phyloP scores from a whole-genome alignment of 1,140 invertebrate genomes.

The Ceratoteleas bidentatus region DNA sequence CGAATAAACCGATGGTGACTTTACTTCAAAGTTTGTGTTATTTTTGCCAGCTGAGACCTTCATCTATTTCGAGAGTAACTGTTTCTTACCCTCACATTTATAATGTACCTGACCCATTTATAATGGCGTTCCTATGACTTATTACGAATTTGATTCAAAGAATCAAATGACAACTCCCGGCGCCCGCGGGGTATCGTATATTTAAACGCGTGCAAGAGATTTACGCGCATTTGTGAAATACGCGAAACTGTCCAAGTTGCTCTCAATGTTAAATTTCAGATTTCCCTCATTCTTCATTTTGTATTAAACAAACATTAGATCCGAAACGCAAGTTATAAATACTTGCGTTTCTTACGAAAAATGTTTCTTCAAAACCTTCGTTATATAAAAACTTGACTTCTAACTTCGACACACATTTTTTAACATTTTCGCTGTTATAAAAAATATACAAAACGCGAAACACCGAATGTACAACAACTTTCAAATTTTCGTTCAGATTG shows the following conservation, averaged over 20 bases:
- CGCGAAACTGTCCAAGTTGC: constrained; percentile 22
- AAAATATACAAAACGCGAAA: background rate
- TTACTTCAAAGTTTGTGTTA: constrained; percentile 71
- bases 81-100: constrained; percentile 71
- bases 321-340: background rate
- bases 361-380: background rate
- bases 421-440: background rate
- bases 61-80: constrained; percentile 78
- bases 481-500: too few species aligned
- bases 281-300: constrained; percentile 23
- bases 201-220: constrained; percentile 27
- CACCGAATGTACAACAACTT: background rate
- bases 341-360: background rate
- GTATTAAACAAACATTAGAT: constrained; percentile 6
- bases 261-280: constrained; percentile 34
- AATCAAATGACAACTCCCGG: constrained; percentile 32
- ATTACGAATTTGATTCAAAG: constrained; percentile 58
- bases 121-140: constrained; percentile 71
- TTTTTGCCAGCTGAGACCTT: constrained; percentile 79
- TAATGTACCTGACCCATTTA: constrained; percentile 78
- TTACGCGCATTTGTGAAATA: constrained; percentile 39
- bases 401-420: background rate
- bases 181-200: constrained; percentile 15
- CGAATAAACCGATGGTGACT: constrained; percentile 51
- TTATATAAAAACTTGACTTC: constrained; percentile 1